A percentile compares a stretch with the other conserved stretches of the same genome.
Conservation (phyloP, 2,888 invertebrate species). For the Dendrolimus houi region DNA sequence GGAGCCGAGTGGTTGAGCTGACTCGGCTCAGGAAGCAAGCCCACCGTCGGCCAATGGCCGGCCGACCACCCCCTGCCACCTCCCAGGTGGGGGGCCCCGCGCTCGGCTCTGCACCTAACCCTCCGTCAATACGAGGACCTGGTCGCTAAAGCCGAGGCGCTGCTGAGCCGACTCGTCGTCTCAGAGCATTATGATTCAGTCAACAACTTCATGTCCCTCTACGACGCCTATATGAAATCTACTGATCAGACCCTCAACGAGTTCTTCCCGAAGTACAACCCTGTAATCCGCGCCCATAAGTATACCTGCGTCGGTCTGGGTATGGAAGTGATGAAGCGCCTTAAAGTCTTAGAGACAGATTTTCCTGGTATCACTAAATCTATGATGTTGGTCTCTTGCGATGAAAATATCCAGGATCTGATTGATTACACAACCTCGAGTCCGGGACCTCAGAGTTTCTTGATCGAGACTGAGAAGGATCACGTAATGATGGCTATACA, state of each 20-base stretch:
- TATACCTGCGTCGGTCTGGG: constrained; percentile 94
- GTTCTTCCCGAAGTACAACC: constrained; percentile 88
- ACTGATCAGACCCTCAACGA: constrained; percentile 81
- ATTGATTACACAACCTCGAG: constrained; percentile 78
- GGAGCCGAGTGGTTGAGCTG: constrained; percentile 98
- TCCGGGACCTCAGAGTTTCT: constrained; percentile 76
- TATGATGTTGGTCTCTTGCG: constrained; percentile 88
- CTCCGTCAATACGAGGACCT: constrained; percentile 88
- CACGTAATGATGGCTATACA: constrained; percentile 90
- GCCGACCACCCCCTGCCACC: constrained; percentile 65
- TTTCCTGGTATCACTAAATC: constrained; percentile 82
- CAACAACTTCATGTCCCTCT: constrained; percentile 86
- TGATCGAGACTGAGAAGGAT: constrained; percentile 88
- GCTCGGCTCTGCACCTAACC: constrained; percentile 82
- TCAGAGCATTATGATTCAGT: constrained; percentile 93
- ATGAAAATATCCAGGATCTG: constrained; percentile 85
- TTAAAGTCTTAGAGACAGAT: constrained; percentile 78
- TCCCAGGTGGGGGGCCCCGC: constrained; percentile 64
- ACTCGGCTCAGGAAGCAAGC: constrained; percentile 81
- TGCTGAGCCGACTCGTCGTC: constrained; percentile 88
- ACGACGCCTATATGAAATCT: constrained; percentile 81
- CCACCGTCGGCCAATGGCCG: constrained; percentile 56
- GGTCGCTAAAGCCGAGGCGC: constrained; percentile 87
- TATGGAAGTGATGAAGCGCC: constrained; percentile 85
- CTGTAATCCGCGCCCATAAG: constrained; percentile 88